Evolutionary conservation across 2,888 invertebrate species (phyloP), one percentile per base, ranked within the genome.

Genomic region (Aproaerema taeniolella): DNA sequence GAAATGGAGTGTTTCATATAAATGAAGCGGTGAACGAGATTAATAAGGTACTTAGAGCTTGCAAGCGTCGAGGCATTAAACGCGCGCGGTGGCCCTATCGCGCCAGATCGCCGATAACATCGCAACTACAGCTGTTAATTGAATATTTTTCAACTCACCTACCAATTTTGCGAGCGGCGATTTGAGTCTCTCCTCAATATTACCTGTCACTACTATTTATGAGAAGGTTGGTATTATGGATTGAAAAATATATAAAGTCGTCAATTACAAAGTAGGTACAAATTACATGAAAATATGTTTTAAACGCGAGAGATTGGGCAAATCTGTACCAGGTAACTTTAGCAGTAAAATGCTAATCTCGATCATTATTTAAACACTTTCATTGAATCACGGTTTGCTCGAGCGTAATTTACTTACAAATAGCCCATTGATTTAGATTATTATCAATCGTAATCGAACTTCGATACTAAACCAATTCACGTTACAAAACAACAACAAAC

Each of bases 1-100:
- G n/a, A 44, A 49, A 49, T 43, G 42, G 39, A 57, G 58, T 68
- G 67, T 73, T 62, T 45, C 52, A 56, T 52, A 58, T 62, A 67
- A 76, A 69, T 61, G 66, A 67, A 65, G 50, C 50, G 50, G 56
- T 63, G 55, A 63, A 50, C 50, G 52, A 64, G 64, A 70, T 72
- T 72, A 75, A 74, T 70, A 65, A 60, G 61, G 59, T 61, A 63
- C 63, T 73, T 67, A 69, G 62, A 65, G 61, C 59, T 61, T 38
- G 58, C 59, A 49, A 60, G 70, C 65, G 61, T 59, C 42, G 56
- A 42, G 55, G 67, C 68, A 58, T 68, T 53, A 66, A 64, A 67
- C 57, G 49, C 15, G 42, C 47, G 49, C 39, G 51, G 58, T 54
- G 57, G 50, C 49, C 53, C 55, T 55, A 58, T 61, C 55, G 55